These are phyloP conservation scores for Neostethus bicornis DNA, from an alignment of 2,797 vertebrate species.

Conservation along the genomic window DNA sequence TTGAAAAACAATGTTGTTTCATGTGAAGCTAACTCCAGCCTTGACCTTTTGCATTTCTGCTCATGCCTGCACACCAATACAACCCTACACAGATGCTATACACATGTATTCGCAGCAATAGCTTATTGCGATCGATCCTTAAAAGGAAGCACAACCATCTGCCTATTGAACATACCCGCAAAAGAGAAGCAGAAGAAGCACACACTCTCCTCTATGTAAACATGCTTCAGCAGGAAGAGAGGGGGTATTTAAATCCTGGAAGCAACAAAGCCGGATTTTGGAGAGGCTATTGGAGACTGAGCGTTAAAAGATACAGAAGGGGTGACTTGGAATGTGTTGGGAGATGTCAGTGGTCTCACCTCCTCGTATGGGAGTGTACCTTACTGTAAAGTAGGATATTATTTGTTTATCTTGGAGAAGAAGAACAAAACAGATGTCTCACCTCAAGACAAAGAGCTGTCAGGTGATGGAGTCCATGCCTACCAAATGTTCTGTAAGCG, in stretches of 20 bases:
- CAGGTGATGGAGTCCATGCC: constrained; percentile 56
- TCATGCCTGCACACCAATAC: constrained; percentile 36
- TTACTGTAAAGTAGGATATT: constrained; percentile 40
- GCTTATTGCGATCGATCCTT: constrained; percentile 74
- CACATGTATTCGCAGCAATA: constrained; percentile 63
- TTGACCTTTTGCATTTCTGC: constrained; percentile 43
- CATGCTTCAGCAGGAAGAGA: constrained; percentile 64
- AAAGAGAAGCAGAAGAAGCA: constrained; percentile 63
- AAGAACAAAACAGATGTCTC: constrained; percentile 35
- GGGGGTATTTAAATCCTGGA: constrained; percentile 52
- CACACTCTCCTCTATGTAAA: constrained; percentile 74
- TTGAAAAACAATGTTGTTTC: constrained; percentile 35
- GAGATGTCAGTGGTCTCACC: constrained; percentile 34
- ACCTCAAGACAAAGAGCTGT: constrained; percentile 35
- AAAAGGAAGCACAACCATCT: constrained; percentile 79
- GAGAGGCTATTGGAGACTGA: constrained; percentile 19
- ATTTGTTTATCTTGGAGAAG: constrained; percentile 48
- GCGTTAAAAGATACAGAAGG: constrained; percentile 30
- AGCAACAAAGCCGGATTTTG: constrained; percentile 30
- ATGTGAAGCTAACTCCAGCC: constrained; percentile 44
- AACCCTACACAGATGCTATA: constrained; percentile 64
- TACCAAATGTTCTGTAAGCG: background rate
- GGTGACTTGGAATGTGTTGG: constrained; percentile 35
- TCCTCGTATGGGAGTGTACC: constrained; percentile 21
- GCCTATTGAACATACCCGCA: constrained; percentile 71